A percentile compares a stretch with the other conserved stretches of the same genome.
These are phyloP conservation scores for Laticauda colubrina DNA, from an alignment of 2,113 vertebrate genomes.

Conservation along the genomic window DNA sequence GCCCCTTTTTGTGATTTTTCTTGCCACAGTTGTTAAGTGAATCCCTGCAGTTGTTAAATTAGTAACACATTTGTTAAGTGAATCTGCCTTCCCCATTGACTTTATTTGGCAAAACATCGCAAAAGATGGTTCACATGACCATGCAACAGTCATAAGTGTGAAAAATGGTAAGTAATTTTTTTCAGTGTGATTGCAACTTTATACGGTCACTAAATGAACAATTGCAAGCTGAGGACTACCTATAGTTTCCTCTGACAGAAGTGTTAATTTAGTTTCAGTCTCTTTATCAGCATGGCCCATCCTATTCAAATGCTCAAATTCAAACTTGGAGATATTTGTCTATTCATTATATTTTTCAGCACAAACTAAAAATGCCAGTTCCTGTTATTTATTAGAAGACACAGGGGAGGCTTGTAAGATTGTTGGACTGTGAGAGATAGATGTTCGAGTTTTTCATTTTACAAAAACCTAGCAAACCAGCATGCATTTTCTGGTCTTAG, in stretches of 20 bases:
- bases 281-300: background rate
- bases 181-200: background rate
- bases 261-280: background rate
- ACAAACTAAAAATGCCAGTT: rapidly evolving
- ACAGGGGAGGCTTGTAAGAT: background rate
- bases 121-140: background rate
- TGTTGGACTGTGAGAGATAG: background rate
- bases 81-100: background rate
- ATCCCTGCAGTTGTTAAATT: background rate
- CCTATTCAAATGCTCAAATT: background rate
- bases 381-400: constrained; percentile 21
- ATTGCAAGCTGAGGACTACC: background rate
- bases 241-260: background rate
- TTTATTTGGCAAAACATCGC: background rate
- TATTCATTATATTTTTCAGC: rapidly evolving
- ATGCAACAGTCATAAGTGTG: background rate
- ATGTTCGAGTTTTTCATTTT: constrained; percentile 1
- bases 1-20: background rate
- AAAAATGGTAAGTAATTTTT: background rate
- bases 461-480: background rate
- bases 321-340: background rate
- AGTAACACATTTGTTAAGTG: background rate
- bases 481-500: background rate
- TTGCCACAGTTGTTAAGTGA: background rate
- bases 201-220: background rate